Conservation (phyloP, 2,888 invertebrate genomes). For the Germaria angustata region DNA sequence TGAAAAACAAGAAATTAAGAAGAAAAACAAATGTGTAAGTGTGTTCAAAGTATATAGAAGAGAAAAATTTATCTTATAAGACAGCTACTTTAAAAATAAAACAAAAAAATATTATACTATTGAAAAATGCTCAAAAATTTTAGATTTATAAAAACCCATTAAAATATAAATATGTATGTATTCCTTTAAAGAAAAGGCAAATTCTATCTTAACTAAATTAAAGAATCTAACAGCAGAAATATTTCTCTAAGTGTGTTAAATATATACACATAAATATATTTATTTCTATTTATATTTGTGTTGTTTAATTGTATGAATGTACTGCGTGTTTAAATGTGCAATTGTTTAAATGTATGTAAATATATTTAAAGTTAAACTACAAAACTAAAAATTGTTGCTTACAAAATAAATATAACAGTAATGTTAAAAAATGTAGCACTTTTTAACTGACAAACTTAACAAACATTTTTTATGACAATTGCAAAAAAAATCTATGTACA, state of each 20-base stretch:
- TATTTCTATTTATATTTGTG: constrained; percentile 33
- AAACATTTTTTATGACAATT: constrained; percentile 43
- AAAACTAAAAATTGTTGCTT: constrained; percentile 26
- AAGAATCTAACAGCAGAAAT: constrained; percentile 34
- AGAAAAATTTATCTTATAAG: constrained; percentile 56
- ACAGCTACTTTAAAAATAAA: constrained; percentile 59
- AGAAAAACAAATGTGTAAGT: constrained; percentile 50
- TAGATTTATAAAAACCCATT: constrained; percentile 54
- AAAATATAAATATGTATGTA: constrained; percentile 63
- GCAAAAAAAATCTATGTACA: constrained; percentile 20
- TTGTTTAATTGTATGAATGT: constrained; percentile 56
- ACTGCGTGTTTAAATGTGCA: constrained; percentile 74
- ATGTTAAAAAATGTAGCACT: constrained; percentile 36
- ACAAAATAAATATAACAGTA: not conserved
- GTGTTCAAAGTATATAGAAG: constrained; percentile 56
- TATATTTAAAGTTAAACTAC: constrained; percentile 20
- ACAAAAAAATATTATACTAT: constrained; percentile 25
- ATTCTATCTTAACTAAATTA: constrained; percentile 19
- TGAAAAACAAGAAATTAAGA: constrained; percentile 1
- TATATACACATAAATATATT: not conserved
- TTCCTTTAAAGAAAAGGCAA: constrained; percentile 34
- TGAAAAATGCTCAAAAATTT: constrained; percentile 58
- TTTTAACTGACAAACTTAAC: constrained; percentile 46
- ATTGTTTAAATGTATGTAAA: constrained; percentile 72
- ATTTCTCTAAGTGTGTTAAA: constrained; percentile 63